Percentiles rank a stretch among this genome's conserved stretches.
Conservation (phyloP, 2,113 vertebrate species). For the Notothenia rossii region DNA sequence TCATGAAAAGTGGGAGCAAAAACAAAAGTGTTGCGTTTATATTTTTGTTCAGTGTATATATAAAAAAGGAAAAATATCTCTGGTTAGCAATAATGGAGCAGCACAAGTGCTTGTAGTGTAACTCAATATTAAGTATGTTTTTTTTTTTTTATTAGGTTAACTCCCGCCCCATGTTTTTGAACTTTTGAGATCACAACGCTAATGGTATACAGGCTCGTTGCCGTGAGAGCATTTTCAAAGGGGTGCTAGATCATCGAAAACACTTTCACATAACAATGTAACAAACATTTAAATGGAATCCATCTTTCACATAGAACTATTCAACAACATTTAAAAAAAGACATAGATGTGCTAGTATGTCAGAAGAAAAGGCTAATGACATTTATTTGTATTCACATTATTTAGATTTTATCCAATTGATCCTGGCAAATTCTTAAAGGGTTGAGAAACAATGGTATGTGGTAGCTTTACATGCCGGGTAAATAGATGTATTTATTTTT, state of each 20-base stretch:
- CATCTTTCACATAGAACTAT: neutral
- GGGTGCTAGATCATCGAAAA: constrained; percentile 1
- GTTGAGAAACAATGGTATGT: neutral
- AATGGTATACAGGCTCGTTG: constrained; percentile 19
- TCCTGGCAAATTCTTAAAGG: neutral
- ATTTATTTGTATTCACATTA: neutral
- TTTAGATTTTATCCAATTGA: neutral
- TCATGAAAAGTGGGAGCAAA: no score
- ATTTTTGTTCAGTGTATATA: no score
- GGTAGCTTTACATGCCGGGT: neutral
- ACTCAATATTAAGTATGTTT: neutral
- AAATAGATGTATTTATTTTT: neutral
- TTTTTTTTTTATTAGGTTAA: neutral
- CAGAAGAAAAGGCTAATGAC: neutral
- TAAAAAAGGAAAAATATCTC: no score
- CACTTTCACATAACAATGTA: neutral
- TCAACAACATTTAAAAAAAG: neutral
- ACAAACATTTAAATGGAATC: neutral
- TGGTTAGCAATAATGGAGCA: neutral
- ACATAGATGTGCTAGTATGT: neutral
- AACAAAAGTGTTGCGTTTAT: no score
- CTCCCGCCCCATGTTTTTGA: neutral
- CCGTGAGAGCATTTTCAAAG: constrained; percentile 21
- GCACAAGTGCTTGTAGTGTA: neutral
- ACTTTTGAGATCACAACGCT: neutral